phyloP scores from a whole-genome alignment of 2,888 invertebrate genomes.

The Cerastis leucographa region DNA sequence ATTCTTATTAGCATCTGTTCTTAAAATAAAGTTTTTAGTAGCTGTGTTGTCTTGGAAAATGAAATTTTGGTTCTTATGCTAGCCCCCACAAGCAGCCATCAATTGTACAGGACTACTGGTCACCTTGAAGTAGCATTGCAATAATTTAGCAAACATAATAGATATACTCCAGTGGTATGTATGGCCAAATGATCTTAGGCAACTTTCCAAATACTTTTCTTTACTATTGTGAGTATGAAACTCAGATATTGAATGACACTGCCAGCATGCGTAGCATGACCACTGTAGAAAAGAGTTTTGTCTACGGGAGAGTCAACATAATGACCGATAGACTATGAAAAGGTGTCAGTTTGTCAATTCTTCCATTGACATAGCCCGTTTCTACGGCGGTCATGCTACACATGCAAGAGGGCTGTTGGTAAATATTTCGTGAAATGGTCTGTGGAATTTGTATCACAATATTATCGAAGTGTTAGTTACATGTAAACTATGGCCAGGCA shows the following conservation, averaged over 20 bases:
- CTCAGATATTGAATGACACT: neutral
- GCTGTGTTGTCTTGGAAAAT: neutral
- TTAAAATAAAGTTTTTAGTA: too few species aligned
- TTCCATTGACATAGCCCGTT: too few species aligned
- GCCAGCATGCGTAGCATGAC: too few species aligned
- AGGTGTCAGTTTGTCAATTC: too few species aligned
- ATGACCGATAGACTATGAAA: too few species aligned
- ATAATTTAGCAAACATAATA: neutral
- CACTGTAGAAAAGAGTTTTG: too few species aligned
- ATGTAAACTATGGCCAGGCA: neutral
- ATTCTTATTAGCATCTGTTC: neutral
- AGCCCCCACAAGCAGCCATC: neutral
- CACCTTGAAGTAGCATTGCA: neutral
- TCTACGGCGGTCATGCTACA: too few species aligned
- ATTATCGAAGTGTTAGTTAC: neutral
- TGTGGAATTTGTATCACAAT: neutral
- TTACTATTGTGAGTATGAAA: neutral
- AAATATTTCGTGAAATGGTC: neutral
- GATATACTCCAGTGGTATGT: neutral
- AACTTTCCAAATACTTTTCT: neutral
- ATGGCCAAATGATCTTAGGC: neutral
- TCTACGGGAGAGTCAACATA: too few species aligned
- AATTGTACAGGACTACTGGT: too few species aligned
- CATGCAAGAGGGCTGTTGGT: neutral
- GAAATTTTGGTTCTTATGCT: neutral